A percentile compares a stretch with the other conserved stretches of the same genome.
These are phyloP conservation scores for Poeciliopsis prolifica DNA, from an alignment of 2,113 vertebrate species.

Conservation along the genomic window DNA sequence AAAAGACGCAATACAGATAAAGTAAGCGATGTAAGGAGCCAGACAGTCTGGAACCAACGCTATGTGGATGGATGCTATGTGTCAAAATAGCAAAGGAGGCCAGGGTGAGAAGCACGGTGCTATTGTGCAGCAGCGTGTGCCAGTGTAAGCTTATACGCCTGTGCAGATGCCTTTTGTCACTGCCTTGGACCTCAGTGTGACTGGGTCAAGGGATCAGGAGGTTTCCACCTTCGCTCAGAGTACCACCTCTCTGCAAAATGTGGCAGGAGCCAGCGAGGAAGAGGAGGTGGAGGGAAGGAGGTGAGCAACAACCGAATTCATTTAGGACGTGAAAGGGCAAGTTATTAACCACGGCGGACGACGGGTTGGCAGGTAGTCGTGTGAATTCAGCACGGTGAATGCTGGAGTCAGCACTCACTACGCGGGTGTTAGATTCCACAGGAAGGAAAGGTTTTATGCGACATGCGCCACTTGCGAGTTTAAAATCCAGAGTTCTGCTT, in stretches of 20 bases:
- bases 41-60: slow-evolving; percentile 63
- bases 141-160: slow-evolving; percentile 6
- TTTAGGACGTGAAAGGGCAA: background rate
- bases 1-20: slow-evolving; percentile 20
- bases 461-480: slow-evolving; percentile 13
- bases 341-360: slow-evolving; percentile 20
- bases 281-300: slow-evolving; percentile 11
- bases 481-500: slow-evolving; percentile 15
- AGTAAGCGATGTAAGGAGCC: slow-evolving; percentile 46
- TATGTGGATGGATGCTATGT: slow-evolving; percentile 40
- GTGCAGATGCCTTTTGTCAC: slow-evolving; percentile 7
- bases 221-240: slow-evolving; percentile 2
- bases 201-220: background rate
- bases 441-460: slow-evolving; percentile 5
- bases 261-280: slow-evolving; percentile 50
- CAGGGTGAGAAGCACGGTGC: slow-evolving; percentile 38
- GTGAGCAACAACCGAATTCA: slow-evolving; percentile 16
- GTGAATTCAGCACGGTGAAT: slow-evolving; percentile 10
- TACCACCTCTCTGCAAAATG: slow-evolving; percentile 59
- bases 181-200: slow-evolving; percentile 6
- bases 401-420: slow-evolving; percentile 12
- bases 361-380: slow-evolving; percentile 14
- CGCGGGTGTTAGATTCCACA: slow-evolving; percentile 64
- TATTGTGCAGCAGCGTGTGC: slow-evolving; percentile 24
- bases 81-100: slow-evolving; percentile 35